Percentiles rank a stretch among this genome's conserved stretches.
These are phyloP conservation scores for Anarsia innoxiella DNA, from an alignment of 2,888 invertebrate species.

Conservation along the genomic window DNA sequence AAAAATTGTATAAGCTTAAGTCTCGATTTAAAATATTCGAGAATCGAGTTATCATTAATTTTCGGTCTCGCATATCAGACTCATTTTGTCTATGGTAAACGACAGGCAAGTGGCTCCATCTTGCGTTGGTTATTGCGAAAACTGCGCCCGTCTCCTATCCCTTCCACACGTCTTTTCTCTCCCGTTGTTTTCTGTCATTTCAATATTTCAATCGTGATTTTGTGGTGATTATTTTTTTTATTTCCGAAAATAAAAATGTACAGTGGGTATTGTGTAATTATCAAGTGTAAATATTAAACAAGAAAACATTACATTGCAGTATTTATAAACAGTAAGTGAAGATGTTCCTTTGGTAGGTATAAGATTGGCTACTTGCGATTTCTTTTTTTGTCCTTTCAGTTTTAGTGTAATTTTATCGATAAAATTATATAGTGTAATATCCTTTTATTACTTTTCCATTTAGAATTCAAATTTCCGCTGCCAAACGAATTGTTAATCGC, in stretches of 20 bases:
- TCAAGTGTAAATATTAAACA: conserved; percentile 23
- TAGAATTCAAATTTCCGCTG: neutral
- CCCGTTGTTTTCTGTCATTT: conserved; percentile 63
- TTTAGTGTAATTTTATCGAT: conserved; percentile 13
- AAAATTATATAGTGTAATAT: neutral
- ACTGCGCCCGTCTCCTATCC: conserved; percentile 38
- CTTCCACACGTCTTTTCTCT: conserved; percentile 62
- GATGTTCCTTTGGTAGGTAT: conserved; percentile 32
- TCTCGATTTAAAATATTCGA: too few relatives aligned
- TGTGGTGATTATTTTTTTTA: conserved; percentile 39
- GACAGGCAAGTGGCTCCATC: conserved; percentile 41
- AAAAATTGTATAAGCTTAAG: too few relatives aligned
- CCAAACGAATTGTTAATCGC: neutral
- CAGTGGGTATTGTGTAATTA: conserved; percentile 40
- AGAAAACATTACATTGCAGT: conserved; percentile 28
- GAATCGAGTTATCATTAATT: too few relatives aligned
- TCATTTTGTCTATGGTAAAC: conserved; percentile 42
- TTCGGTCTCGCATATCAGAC: conserved; percentile 36
- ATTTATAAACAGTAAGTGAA: conserved; percentile 45
- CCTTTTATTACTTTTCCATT: neutral
- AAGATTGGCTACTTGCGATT: conserved; percentile 37
- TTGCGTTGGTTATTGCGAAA: conserved; percentile 32
- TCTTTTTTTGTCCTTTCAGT: conserved; percentile 33
- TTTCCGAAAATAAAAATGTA: conserved; percentile 35
- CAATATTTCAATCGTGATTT: conserved; percentile 52